A percentile compares a stretch with the other conserved stretches of the same genome.
Evolutionary conservation across 2,888 invertebrate genomes (phyloP).

Genomic region (Sabellastarte sp.): DNA sequence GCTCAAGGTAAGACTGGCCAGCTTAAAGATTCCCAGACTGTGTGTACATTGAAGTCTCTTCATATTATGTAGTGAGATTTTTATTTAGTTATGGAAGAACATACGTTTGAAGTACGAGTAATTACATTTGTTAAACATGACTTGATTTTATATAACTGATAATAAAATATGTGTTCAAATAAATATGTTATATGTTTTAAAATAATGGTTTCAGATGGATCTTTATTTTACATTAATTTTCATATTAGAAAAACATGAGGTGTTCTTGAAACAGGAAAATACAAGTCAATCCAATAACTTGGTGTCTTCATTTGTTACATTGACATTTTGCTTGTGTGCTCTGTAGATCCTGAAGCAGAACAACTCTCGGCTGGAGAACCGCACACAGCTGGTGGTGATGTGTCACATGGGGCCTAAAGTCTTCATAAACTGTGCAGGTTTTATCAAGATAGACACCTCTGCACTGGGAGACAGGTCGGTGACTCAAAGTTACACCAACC

Average conservation of each 20-base stretch:
- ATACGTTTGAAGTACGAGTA: no score
- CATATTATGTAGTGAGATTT: no score
- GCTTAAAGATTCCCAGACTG: no score
- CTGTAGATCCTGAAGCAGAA: constrained; percentile 65
- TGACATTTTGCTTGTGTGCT: constrained; percentile 9
- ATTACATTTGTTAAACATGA: no score
- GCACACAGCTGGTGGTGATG: constrained; percentile 90
- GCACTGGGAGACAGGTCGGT: constrained; percentile 79
- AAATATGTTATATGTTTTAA: no score
- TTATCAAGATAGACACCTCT: constrained; percentile 97
- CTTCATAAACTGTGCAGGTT: constrained; percentile 98
- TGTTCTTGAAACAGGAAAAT: not conserved
- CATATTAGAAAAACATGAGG: not conserved
- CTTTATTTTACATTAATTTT: not conserved
- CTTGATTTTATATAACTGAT: no score
- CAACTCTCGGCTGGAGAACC: constrained; percentile 87
- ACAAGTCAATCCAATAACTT: not conserved
- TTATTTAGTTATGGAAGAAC: no score
- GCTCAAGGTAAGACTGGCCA: constrained; percentile 56
- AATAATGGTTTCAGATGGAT: not conserved
- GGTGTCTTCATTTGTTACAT: not conserved
- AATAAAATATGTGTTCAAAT: no score
- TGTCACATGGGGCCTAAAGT: constrained; percentile 98
- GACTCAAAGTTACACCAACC: no score
- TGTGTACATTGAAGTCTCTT: no score